These are phyloP conservation scores for Pseudoatta argentina DNA, from an alignment of 1,140 invertebrate genomes.

Conservation along the genomic window DNA sequence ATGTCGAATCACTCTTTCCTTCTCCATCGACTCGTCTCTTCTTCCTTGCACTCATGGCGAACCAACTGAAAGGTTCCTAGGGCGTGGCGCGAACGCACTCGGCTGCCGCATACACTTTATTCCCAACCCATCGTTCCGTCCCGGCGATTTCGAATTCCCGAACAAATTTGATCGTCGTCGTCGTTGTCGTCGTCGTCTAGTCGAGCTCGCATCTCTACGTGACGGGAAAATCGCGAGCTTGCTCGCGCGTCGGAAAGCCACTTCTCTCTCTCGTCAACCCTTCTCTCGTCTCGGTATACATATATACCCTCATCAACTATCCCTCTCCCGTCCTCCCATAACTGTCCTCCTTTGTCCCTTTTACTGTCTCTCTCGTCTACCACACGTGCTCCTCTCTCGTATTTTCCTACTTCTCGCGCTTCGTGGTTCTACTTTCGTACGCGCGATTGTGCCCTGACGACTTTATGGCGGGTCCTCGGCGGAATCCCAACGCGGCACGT, in stretches of 20 bases:
- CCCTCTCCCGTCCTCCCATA: neutral
- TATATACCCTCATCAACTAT: conserved; percentile 22
- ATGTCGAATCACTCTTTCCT: conserved; percentile 72
- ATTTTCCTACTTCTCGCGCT: conserved; percentile 65
- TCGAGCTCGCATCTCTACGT: conserved; percentile 55
- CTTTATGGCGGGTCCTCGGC: conserved; percentile 56
- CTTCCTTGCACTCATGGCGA: conserved; percentile 32
- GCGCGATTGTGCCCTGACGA: conserved; percentile 58
- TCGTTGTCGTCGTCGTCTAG: conserved; percentile 56
- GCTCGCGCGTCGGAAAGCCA: conserved; percentile 54
- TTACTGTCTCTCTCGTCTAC: neutral
- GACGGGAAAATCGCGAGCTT: conserved; percentile 53
- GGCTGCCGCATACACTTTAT: conserved; percentile 57
- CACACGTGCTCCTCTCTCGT: conserved; percentile 44
- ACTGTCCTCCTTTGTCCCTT: neutral
- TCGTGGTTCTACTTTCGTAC: conserved; percentile 53
- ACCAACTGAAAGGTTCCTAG: conserved; percentile 58
- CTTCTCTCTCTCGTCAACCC: neutral
- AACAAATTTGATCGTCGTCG: conserved; percentile 61
- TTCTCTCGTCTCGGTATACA: neutral
- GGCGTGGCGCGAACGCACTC: conserved; percentile 51
- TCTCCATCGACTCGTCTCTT: conserved; percentile 30
- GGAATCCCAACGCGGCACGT: conserved; percentile 60
- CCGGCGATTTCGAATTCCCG: conserved; percentile 63
- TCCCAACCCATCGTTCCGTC: conserved; percentile 57